Evolutionary conservation across 1,140 invertebrate genomes (phyloP).

Genomic region (Drosophila parabipectinata): DNA sequence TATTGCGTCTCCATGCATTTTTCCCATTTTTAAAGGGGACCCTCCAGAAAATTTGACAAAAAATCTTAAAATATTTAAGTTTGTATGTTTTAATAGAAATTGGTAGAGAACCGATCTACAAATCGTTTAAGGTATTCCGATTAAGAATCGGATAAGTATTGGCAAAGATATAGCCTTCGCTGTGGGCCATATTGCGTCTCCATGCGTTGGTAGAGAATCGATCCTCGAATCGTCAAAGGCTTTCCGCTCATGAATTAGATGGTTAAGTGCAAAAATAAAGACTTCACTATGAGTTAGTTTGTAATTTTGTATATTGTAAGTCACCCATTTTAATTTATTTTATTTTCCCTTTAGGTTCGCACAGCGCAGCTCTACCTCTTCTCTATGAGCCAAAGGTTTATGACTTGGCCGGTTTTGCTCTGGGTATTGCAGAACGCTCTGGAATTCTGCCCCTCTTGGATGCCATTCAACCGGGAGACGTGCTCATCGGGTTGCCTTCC

Average conservation of each 20-base stretch:
- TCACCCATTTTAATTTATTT: background rate
- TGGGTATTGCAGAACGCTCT: constrained; percentile 93
- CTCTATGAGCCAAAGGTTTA: constrained; percentile 95
- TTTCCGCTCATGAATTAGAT: too few relatives aligned
- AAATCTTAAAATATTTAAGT: too few relatives aligned
- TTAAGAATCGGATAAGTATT: background rate
- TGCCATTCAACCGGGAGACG: constrained; percentile 91
- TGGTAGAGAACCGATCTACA: too few relatives aligned
- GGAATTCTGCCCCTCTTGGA: constrained; percentile 90
- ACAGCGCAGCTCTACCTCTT: constrained; percentile 98
- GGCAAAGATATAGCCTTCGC: background rate
- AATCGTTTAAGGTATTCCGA: too few relatives aligned
- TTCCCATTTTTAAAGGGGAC: too few relatives aligned
- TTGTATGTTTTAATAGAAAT: too few relatives aligned
- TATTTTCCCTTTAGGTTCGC: constrained; percentile 88
- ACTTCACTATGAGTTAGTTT: background rate
- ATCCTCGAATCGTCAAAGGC: too few relatives aligned
- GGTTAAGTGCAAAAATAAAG: too few relatives aligned
- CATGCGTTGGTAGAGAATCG: too few relatives aligned
- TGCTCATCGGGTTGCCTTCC: constrained; percentile 94
- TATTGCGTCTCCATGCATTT: too few relatives aligned
- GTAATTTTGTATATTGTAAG: too few relatives aligned
- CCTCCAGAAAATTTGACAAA: too few relatives aligned
- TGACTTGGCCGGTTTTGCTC: constrained; percentile 97
- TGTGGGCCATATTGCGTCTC: background rate